A percentile compares a stretch with the other conserved stretches of the same genome.
Evolutionary conservation across 1,140 invertebrate species (phyloP).

Genomic region (Helicoverpa zea): DNA sequence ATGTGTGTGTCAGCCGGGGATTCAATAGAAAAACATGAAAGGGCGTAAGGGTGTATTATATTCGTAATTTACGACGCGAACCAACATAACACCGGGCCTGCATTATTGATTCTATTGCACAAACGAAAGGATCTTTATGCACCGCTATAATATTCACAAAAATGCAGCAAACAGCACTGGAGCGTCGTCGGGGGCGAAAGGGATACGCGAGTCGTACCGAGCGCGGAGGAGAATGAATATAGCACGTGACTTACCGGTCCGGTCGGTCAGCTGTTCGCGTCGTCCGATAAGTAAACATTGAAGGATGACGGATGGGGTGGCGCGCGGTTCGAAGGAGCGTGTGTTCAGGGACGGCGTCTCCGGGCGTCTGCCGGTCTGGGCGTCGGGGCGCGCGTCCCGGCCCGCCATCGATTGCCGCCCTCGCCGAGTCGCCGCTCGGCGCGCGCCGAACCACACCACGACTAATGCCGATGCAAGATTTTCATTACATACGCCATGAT

Average conservation of each 20-base stretch:
- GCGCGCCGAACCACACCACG: conserved; percentile 76
- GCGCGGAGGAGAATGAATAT: conserved; percentile 49
- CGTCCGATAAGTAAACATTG: conserved; percentile 82
- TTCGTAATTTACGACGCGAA: conserved; percentile 76
- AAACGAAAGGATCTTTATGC: conserved; percentile 59
- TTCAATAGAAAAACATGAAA: conserved; percentile 75
- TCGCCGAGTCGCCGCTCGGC: conserved; percentile 71
- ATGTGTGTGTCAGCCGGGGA: conserved; percentile 65
- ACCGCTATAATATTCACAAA: conserved; percentile 57
- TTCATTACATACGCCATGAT: conserved; percentile 84
- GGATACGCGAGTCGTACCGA: conserved; percentile 47
- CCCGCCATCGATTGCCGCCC: conserved; percentile 82
- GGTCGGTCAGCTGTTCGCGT: conserved; percentile 82
- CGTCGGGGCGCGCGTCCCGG: conserved; percentile 77
- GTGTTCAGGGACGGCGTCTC: conserved; percentile 78
- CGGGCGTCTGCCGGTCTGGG: conserved; percentile 84
- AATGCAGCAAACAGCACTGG: conserved; percentile 48
- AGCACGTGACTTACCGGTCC: conserved; percentile 84
- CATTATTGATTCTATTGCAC: conserved; percentile 70
- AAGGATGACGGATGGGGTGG: conserved; percentile 69
- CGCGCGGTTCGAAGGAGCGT: conserved; percentile 74
- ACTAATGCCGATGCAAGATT: conserved; percentile 83
- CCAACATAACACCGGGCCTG: conserved; percentile 66
- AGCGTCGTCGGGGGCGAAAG: conserved; percentile 34
- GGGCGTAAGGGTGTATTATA: conserved; percentile 81